Evolutionary conservation across 2,113 vertebrate genomes (phyloP), one percentile per base, ranked within the genome.

Genomic region (Meleagris gallopavo): DNA sequence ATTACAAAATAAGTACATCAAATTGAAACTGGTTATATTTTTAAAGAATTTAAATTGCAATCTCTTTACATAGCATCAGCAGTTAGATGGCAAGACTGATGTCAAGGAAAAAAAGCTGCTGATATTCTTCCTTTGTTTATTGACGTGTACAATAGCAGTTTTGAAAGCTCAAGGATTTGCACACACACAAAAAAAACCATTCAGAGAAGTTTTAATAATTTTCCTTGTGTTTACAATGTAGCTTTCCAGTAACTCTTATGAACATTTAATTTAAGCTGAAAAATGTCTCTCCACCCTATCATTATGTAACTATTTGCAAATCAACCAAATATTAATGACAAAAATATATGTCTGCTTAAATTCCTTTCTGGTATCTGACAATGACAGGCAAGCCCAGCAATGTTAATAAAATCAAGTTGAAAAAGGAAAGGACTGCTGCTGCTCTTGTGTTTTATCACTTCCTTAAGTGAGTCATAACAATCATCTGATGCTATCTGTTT

Each of bases 401-500:
- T 4, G 13, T 43, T 86, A 93, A 60, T 67, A 29, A 87, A 70
- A 48, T 21, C 36, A 86, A 81, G 46, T 41, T 86, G 69, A 69
- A 78, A 90, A 93, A 93, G 83, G 46, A 83, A 92, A 86, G 22
- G 34, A 70, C 55, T 52, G 73, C 65, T 86, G 61, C 43, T 92
- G 46, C 73, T 81, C 73, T 48, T 75, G 34, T 36, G 88, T 57
- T 91, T 90, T 94, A 93, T 93, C 94, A 72, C 94, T 88, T 96
- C 95, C 92, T 90, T 74, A 93, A 93, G 75, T 83, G 90, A 90
- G 85, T 93, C 88, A 90, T 60, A 96, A 88, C 34, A 94, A 83
- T 77, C 41, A 76, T 86, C 72, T 96, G 86, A 96, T 92, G 65
- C 25, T 95, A 89, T 93, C 77, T 75, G 60, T 73, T 94, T 94